Evolutionary conservation across 2,797 vertebrate species (phyloP).

Genomic region (Poecilia picta): DNA sequence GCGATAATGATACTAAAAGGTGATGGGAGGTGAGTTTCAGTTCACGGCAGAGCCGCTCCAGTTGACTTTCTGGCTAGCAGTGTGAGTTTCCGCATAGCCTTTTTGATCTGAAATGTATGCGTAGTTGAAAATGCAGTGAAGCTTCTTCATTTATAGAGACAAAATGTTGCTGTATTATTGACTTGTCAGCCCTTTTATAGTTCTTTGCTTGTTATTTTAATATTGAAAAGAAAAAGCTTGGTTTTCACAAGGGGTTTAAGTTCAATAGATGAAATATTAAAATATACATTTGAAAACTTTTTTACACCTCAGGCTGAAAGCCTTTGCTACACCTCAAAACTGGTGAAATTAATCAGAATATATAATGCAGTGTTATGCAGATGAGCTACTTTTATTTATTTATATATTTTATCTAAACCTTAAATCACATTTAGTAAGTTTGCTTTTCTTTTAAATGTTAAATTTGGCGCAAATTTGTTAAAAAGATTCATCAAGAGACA

Average conservation of each 20-base stretch:
- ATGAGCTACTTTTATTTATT: neutral
- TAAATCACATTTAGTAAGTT: neutral
- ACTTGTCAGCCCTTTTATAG: constrained; percentile 22
- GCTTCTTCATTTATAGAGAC: constrained; percentile 27
- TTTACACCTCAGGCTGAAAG: neutral
- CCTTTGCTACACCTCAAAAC: constrained; percentile 1
- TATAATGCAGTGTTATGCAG: neutral
- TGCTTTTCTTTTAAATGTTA: neutral
- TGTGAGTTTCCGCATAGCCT: constrained; percentile 33
- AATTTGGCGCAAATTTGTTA: neutral
- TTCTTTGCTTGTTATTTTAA: constrained; percentile 42
- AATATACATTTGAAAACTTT: constrained; percentile 7
- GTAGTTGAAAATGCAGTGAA: constrained; percentile 56
- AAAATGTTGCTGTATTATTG: constrained; percentile 52
- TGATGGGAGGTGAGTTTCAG: constrained; percentile 63
- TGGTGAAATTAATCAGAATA: neutral
- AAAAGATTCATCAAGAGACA: neutral
- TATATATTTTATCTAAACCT: neutral
- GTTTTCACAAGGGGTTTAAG: constrained; percentile 16
- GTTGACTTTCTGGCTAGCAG: constrained; percentile 50
- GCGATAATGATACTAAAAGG: constrained; percentile 59
- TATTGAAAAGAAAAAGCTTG: constrained; percentile 24
- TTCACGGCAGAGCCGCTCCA: constrained; percentile 70
- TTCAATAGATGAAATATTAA: constrained; percentile 5
- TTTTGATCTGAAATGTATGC: constrained; percentile 51